These are phyloP conservation scores for Syrrhaptes paradoxus DNA, from an alignment of 2,113 vertebrate species.

Conservation along the genomic window DNA sequence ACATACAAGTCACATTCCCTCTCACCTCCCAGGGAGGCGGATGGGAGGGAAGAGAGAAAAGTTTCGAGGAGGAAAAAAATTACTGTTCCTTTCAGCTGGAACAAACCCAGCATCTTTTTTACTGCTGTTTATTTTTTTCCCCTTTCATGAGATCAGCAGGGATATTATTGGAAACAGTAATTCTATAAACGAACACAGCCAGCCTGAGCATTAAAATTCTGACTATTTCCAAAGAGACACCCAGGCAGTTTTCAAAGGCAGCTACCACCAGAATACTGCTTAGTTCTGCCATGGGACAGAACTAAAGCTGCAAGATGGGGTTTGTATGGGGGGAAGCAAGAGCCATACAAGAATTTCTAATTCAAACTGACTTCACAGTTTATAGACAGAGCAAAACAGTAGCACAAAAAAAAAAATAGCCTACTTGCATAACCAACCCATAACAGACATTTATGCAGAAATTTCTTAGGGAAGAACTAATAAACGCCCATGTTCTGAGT, in stretches of 20 bases:
- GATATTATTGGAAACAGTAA: conserved; percentile 52
- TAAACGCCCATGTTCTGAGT: background rate
- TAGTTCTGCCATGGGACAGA: background rate
- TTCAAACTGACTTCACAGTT: background rate
- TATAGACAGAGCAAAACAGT: background rate
- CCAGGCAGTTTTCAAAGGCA: conserved; percentile 15
- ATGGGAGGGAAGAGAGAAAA: background rate
- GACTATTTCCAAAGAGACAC: conserved; percentile 41
- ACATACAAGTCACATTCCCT: background rate
- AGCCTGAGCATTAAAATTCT: conserved; percentile 54
- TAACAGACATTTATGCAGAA: background rate
- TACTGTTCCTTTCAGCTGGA: background rate
- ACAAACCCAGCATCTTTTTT: conserved; percentile 28
- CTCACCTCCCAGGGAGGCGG: background rate
- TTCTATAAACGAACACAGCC: conserved; percentile 35
- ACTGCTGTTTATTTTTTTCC: conserved; percentile 4
- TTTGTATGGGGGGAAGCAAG: background rate
- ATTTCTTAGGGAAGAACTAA: background rate
- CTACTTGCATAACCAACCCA: background rate
- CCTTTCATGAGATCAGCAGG: conserved; percentile 51
- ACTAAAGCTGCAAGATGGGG: background rate
- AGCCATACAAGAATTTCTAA: background rate
- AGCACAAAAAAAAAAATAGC: background rate
- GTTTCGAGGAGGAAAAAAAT: background rate
- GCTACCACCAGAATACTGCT: background rate